These are phyloP conservation scores for Tenrec ecaudatus DNA, from an alignment of 2,113 vertebrate species.

Conservation along the genomic window DNA sequence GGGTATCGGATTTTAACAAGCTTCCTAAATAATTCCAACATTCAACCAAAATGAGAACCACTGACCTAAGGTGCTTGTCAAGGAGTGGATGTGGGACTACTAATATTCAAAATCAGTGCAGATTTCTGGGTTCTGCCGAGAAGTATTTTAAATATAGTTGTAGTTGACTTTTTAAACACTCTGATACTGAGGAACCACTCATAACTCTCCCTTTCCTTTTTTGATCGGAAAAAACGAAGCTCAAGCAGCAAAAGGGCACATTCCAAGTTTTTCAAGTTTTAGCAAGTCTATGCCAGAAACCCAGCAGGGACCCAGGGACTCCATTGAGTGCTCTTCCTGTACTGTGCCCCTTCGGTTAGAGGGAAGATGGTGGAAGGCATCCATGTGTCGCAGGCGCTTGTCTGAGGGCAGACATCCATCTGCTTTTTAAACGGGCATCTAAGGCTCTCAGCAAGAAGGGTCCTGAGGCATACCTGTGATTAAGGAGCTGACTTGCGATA, in stretches of 20 bases:
- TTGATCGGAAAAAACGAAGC: background rate
- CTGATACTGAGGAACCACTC: background rate
- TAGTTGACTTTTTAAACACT: slow-evolving; percentile 52
- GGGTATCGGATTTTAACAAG: slow-evolving; percentile 22
- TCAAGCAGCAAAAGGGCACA: slow-evolving; percentile 24
- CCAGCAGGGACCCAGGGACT: background rate
- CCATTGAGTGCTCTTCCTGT: background rate
- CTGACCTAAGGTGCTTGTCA: background rate
- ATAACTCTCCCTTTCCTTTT: background rate
- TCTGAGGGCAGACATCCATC: slow-evolving; percentile 39
- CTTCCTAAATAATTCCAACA: background rate
- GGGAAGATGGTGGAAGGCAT: slow-evolving; percentile 37
- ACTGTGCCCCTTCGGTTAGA: background rate
- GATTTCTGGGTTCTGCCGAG: slow-evolving; percentile 47
- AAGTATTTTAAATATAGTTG: slow-evolving; percentile 31
- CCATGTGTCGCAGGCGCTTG: background rate
- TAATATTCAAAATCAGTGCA: background rate
- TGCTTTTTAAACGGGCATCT: slow-evolving; percentile 18
- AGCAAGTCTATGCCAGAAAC: background rate
- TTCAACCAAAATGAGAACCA: background rate
- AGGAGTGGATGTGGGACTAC: background rate
- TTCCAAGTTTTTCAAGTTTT: background rate
- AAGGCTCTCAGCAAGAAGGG: background rate
- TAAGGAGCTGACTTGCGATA: slow-evolving; percentile 91
- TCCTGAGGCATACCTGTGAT: slow-evolving; percentile 88